phyloP scores from a whole-genome alignment of 2,113 vertebrate genomes.

The Campylomormyrus tamandua region DNA sequence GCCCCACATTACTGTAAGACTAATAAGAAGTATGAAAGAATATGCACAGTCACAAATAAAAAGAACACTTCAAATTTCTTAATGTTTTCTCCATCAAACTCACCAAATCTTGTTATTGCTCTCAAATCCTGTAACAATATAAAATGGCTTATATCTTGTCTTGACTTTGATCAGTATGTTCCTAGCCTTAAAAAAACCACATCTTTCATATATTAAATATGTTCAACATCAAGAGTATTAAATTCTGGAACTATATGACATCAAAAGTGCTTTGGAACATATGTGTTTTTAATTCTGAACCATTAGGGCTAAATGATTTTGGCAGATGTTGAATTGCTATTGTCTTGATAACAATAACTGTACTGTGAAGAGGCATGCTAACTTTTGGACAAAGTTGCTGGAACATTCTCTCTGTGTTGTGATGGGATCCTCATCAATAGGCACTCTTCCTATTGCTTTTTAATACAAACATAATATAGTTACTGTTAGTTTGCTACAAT shows the following conservation, averaged over 20 bases:
- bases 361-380: neutral
- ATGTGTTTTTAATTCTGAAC: neutral
- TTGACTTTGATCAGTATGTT: neutral
- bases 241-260: neutral
- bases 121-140: neutral
- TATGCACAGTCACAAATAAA: neutral
- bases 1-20: neutral
- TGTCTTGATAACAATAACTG: neutral
- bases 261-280: neutral
- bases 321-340: neutral
- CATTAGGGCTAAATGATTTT: neutral
- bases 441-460: neutral
- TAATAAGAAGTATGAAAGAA: neutral
- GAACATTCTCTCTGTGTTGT: neutral
- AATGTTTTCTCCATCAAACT: neutral
- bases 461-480: neutral
- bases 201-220: neutral
- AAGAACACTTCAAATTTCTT: too few species aligned
- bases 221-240: neutral
- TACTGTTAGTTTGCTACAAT: neutral
- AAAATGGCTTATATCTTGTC: neutral
- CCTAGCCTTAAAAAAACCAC: neutral
- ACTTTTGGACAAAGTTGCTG: neutral
- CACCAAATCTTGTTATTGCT: neutral
- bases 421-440: neutral